Percentiles rank a stretch among this genome's conserved stretches.
phyloP scores from a whole-genome alignment of 2,113 vertebrate genomes.

The Passer domesticus region DNA sequence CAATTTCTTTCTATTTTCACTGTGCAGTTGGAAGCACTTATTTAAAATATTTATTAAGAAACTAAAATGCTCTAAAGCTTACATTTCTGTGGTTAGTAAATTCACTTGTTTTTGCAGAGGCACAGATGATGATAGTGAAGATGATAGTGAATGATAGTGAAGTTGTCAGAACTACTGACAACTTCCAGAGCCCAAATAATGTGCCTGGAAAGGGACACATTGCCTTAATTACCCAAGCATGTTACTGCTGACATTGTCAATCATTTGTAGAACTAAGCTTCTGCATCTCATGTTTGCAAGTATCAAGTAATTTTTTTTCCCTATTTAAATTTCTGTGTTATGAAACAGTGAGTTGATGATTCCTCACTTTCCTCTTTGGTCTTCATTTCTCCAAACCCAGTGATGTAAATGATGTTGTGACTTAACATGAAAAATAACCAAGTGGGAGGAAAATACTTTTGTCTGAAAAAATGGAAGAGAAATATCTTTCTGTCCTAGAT shows the following conservation, averaged over 20 bases:
- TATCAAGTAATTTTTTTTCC: not conserved
- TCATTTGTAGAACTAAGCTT: not conserved
- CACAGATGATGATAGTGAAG: not conserved
- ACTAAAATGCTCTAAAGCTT: not conserved
- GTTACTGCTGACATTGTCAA: not conserved
- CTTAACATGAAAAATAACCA: not conserved
- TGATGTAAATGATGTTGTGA: not conserved
- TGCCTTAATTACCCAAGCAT: not conserved
- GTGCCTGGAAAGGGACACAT: not conserved
- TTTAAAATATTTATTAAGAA: constrained; percentile 5
- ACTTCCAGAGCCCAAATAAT: not conserved
- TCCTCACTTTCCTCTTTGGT: not conserved
- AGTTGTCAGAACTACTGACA: not conserved
- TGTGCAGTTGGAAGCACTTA: not conserved
- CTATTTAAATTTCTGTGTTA: not conserved
- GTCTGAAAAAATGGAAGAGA: not conserved
- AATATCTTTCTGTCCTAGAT: accelerated
- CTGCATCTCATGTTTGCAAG: not conserved
- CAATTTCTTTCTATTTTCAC: not conserved
- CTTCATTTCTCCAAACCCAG: not conserved
- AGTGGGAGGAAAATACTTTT: not conserved
- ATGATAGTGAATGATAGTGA: too few species aligned
- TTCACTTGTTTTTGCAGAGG: not conserved
- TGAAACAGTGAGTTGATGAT: not conserved
- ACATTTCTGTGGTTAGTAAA: not conserved